Percentiles rank a stretch among this genome's conserved stretches.
phyloP scores from a whole-genome alignment of 2,797 vertebrate genomes.

The Calcarius lapponicus region DNA sequence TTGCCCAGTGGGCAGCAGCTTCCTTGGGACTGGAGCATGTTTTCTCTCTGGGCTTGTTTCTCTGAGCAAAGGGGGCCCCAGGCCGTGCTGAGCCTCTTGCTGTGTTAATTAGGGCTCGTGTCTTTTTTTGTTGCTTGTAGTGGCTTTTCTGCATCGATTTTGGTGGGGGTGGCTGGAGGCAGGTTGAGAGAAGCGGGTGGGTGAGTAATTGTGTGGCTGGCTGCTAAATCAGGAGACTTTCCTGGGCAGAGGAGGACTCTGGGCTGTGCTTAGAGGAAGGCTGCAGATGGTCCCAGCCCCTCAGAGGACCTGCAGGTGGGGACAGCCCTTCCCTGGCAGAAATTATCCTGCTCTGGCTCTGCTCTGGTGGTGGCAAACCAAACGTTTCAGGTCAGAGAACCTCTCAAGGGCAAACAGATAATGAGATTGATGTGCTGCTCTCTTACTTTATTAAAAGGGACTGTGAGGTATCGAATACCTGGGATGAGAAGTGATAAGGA shows the following conservation, averaged over 20 bases:
- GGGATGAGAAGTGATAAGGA: background rate
- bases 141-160: background rate
- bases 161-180: background rate
- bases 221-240: slow-evolving; percentile 33
- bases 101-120: background rate
- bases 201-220: slow-evolving; percentile 36
- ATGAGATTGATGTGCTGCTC: background rate
- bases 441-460: background rate
- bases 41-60: background rate
- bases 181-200: slow-evolving; percentile 17
- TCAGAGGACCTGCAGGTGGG: background rate
- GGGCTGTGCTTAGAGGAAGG: slow-evolving; percentile 22
- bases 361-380: background rate
- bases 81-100: background rate
- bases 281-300: slow-evolving; percentile 35
- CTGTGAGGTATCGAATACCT: background rate
- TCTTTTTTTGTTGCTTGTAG: background rate
- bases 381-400: background rate
- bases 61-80: background rate
- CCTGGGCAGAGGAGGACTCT: slow-evolving; percentile 4
- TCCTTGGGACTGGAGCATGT: background rate
- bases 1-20: background rate
- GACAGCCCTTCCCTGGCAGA: background rate
- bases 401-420: slow-evolving; percentile 27
- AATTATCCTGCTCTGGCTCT: background rate